These are phyloP conservation scores for Takifugu flavidus DNA, from an alignment of 2,113 vertebrate species.

Conservation along the genomic window DNA sequence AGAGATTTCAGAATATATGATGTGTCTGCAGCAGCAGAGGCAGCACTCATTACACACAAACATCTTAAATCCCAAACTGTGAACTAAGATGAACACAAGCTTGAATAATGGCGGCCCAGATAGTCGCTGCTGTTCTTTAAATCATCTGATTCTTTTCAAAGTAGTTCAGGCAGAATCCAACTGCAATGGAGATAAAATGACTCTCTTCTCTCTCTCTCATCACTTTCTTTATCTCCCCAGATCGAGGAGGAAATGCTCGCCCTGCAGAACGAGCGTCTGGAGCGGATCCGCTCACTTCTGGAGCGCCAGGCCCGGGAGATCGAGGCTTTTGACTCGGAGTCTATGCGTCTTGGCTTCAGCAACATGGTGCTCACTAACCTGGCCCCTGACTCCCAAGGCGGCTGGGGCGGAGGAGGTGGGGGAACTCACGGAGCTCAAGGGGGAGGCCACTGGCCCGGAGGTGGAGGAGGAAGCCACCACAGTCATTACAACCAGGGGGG, in stretches of 20 bases:
- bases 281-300: constrained; percentile 92
- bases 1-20: no score
- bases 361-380: constrained; percentile 86
- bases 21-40: no score
- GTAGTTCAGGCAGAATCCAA: background rate
- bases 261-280: constrained; percentile 92
- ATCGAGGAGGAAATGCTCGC: constrained; percentile 97
- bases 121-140: background rate
- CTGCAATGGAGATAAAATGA: background rate
- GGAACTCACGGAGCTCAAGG: constrained; percentile 83
- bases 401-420: constrained; percentile 83
- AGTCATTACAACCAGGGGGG: constrained; percentile 82
- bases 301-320: constrained; percentile 81
- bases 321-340: constrained; percentile 97
- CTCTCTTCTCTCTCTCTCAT: background rate
- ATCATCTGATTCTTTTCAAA: background rate
- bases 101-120: no score
- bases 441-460: constrained; percentile 84
- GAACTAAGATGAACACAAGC: no score
- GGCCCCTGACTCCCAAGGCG: constrained; percentile 78
- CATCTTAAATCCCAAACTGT: no score
- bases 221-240: constrained; percentile 57
- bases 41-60: no score
- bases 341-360: constrained; percentile 97
- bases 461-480: constrained; percentile 62